Evolutionary conservation across 1,140 invertebrate genomes (phyloP).

Genomic region (Atta texana): DNA sequence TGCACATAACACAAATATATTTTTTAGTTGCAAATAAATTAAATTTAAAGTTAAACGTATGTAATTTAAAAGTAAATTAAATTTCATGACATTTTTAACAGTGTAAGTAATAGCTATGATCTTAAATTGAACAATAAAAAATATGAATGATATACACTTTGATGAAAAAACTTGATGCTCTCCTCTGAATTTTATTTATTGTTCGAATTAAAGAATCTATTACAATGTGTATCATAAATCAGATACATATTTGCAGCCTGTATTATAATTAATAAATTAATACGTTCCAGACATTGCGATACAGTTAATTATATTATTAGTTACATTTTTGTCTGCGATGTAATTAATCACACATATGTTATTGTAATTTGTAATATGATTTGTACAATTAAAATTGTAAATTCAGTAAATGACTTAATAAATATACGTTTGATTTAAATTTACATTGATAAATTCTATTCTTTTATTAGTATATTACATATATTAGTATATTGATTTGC

Average conservation of each 20-base stretch:
- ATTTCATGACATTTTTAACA: conserved; percentile 31
- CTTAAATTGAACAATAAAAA: conserved; percentile 70
- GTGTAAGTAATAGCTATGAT: conserved; percentile 59
- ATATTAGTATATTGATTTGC: neutral
- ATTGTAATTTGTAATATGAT: neutral
- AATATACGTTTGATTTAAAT: neutral
- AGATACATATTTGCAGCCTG: neutral
- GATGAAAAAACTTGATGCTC: neutral
- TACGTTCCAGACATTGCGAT: conserved; percentile 1
- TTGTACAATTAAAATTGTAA: conserved; percentile 1
- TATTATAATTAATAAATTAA: conserved; percentile 44
- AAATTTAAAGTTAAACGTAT: no score
- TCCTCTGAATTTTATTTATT: no score
- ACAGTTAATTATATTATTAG: conserved; percentile 33
- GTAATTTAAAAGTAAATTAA: no score
- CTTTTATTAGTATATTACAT: no score
- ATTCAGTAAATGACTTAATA: conserved; percentile 12
- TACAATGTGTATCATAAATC: neutral
- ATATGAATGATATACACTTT: neutral
- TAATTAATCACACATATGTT: conserved; percentile 35
- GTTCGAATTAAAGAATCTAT: neutral
- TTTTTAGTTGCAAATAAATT: no score
- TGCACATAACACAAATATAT: no score
- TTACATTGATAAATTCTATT: neutral
- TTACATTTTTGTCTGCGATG: neutral